Conservation (phyloP, 2,113 vertebrate genomes). For the Phrynosoma blainvillii region DNA sequence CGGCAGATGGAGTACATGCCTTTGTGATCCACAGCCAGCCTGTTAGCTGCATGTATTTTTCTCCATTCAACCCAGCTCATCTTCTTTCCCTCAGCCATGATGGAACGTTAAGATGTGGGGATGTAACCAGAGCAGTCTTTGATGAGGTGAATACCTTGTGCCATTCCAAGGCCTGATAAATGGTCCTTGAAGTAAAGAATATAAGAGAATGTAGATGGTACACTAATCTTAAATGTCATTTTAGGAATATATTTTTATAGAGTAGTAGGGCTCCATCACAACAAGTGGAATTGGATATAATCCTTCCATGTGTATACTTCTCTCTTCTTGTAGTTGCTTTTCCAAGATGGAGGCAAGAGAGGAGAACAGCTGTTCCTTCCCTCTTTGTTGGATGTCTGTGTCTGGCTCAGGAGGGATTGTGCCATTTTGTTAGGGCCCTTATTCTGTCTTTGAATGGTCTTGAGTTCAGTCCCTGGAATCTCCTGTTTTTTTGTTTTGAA, state of each 20-base stretch:
- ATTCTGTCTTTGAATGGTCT: neutral
- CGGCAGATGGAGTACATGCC: slow-evolving; percentile 67
- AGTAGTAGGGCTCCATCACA: no score
- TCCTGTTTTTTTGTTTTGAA: neutral
- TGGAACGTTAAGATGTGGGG: slow-evolving; percentile 83
- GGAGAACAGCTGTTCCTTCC: neutral
- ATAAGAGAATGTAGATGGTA: no score
- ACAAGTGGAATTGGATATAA: no score
- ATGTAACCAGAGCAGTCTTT: slow-evolving; percentile 82
- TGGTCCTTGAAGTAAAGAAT: no score
- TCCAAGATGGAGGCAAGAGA: neutral
- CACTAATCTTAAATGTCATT: neutral
- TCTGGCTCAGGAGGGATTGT: neutral
- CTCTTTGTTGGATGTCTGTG: neutral
- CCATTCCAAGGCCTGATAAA: neutral
- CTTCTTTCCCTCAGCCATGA: slow-evolving; percentile 86
- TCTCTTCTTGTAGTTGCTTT: neutral
- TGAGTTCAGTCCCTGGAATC: neutral
- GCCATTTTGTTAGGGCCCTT: neutral
- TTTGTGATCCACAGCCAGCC: slow-evolving; percentile 79
- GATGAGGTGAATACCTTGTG: slow-evolving; percentile 79
- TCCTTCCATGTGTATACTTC: neutral
- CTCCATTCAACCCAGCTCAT: slow-evolving; percentile 76
- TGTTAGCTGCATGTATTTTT: slow-evolving; percentile 84
- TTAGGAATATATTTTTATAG: no score